phyloP scores from a whole-genome alignment of 2,113 vertebrate species.

The Ginglymostoma cirratum region DNA sequence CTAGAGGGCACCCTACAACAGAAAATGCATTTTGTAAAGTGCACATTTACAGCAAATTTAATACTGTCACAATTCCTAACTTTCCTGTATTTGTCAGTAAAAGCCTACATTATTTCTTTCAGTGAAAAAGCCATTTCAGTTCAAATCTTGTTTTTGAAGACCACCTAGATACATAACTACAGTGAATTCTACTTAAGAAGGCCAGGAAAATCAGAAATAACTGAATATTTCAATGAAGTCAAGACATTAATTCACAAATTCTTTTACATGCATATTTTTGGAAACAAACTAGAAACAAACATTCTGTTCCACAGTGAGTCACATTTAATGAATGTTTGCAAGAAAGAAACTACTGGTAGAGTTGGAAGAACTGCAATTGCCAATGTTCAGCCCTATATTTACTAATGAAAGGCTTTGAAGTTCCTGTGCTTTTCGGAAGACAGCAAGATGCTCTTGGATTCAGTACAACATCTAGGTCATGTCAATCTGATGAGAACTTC shows the following conservation, averaged over 20 bases:
- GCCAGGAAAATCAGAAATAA: not conserved
- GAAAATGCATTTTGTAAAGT: not conserved
- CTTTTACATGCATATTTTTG: not conserved
- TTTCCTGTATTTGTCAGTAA: not conserved
- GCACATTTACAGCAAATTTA: not conserved
- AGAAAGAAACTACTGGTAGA: not conserved
- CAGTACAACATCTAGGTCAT: not conserved
- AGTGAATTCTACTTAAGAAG: not conserved
- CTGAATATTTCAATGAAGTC: not conserved
- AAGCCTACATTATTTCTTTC: not conserved
- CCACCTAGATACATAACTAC: not conserved
- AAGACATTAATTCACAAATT: not conserved
- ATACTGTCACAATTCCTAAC: too few relatives aligned
- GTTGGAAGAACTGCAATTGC: not conserved
- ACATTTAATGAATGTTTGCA: not conserved
- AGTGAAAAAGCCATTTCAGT: not conserved
- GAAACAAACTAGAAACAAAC: not conserved
- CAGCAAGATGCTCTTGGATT: not conserved
- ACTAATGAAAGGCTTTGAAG: not conserved
- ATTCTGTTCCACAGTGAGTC: not conserved
- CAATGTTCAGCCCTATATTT: not conserved
- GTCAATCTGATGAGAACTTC: not conserved
- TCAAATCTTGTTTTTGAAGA: not conserved
- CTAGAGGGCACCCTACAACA: slow-evolving; percentile 30
- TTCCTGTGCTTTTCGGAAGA: not conserved